Conservation (phyloP, 1,140 invertebrate species). For the Contarinia nasturtii region DNA sequence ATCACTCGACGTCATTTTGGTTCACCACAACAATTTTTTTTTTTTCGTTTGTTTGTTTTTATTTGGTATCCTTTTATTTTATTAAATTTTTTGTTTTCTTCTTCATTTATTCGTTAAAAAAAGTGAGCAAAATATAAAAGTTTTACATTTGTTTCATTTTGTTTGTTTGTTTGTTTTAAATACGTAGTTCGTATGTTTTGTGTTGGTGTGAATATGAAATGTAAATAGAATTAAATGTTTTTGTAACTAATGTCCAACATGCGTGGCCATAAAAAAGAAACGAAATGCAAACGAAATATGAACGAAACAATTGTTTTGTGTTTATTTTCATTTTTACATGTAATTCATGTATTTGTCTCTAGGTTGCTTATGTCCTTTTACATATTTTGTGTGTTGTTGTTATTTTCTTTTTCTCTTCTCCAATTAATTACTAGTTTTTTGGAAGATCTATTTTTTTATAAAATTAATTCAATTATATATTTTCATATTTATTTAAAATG, state of each 20-base stretch:
- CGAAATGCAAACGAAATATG: no score
- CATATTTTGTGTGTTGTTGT: neutral
- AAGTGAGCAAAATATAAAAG: slow-evolving; percentile 2
- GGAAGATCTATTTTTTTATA: no score
- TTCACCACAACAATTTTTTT: no score
- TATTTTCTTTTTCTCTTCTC: neutral
- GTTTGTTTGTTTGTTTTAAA: neutral
- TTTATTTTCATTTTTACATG: no score
- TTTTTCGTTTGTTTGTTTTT: no score
- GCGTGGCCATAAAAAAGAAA: neutral
- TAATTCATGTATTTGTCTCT: no score
- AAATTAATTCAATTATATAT: no score
- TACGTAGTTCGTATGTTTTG: neutral
- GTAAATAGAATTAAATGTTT: neutral
- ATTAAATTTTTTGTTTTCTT: slow-evolving; percentile 1
- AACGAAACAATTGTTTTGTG: neutral
- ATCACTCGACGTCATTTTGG: no score
- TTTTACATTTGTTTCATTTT: neutral
- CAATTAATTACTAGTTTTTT: no score
- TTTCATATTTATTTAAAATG: no score
- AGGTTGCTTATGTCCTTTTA: no score
- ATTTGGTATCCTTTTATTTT: neutral
- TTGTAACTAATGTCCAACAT: neutral
- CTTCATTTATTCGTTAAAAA: slow-evolving; percentile 2
- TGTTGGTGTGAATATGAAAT: neutral